Base-by-base conservation (phyloP, 2,888 invertebrate species). In the Portevinia maculata region DNA sequence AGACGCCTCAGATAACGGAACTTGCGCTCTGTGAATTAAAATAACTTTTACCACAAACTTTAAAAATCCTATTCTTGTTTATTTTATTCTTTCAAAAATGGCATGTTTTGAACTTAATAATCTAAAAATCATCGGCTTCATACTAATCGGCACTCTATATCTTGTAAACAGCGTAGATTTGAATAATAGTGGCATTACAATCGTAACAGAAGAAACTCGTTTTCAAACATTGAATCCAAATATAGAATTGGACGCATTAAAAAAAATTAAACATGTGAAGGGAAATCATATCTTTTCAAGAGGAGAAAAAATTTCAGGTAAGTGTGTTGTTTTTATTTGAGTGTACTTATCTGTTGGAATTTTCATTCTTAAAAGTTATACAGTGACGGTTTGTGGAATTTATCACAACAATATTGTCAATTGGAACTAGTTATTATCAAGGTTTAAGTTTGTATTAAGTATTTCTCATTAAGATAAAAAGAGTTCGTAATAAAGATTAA, bases 241-340 rank as follows among this genome's bases (percentile, higher is more conserved):
- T 0, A 84, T 53, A 0, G 11, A 30, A 1, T 83, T 88, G 9
- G 71, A 50, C 2, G 24, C 85, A 1, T 86, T 89, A 53, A 64
- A 74, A 8, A 89, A 89, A 74, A 87, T 85, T 6, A 86, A 86
- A 59, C 87, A 89, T 79, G 86, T 87, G n/a, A 89, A 89, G 60
- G 89, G 89, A n/a, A 89, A 88, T 41, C 84, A 87, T 39, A 87
- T 88, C 0, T 90, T 90, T 74, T 87, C 85, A 2, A 50, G 85
- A 6, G 89, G 90, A 2, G 75, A 86, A 44, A 86, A 89, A 6
- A 88, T 88, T 7, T 55, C 85, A 21, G 89, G 89, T 89, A 84
- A 86, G 86, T 79, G 15, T 15, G 3, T 39, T 13, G n/a, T 39
- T 2, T 24, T 24, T 24, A 24, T 24, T 24, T 24, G 2, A 24